phyloP scores from a whole-genome alignment of 1,140 invertebrate genomes.

The Pseudoatta argentina region DNA sequence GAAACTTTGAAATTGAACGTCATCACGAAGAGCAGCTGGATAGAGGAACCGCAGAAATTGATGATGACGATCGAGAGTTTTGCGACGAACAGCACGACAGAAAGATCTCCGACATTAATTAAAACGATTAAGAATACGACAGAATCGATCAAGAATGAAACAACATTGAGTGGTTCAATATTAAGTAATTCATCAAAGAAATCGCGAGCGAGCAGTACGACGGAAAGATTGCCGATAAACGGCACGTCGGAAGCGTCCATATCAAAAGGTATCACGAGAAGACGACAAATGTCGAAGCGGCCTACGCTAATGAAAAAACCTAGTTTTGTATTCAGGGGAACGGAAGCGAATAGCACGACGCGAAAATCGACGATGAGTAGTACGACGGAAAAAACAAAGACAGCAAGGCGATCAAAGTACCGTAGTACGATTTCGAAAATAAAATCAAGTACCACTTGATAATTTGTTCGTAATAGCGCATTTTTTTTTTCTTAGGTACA shows the following conservation, averaged over 20 bases:
- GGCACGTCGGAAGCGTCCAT: not conserved
- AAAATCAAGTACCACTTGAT: slow-evolving; percentile 28
- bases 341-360: slow-evolving; percentile 16
- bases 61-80: not conserved
- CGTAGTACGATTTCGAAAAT: not conserved
- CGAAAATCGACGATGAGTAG: slow-evolving; percentile 22
- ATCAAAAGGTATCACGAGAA: not conserved
- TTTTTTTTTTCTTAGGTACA: not conserved
- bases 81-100: not conserved
- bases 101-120: not conserved
- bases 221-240: not conserved
- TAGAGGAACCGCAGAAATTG: not conserved
- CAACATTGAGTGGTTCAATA: not conserved
- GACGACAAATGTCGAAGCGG: not conserved
- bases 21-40: slow-evolving; percentile 5
- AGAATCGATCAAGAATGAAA: not conserved
- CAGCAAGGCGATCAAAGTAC: slow-evolving; percentile 1
- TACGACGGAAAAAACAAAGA: slow-evolving; percentile 15
- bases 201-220: not conserved
- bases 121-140: not conserved
- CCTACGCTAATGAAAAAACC: slow-evolving; percentile 52
- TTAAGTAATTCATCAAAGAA: not conserved
- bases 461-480: not conserved
- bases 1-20: not conserved
- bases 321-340: slow-evolving; percentile 1